Evolutionary conservation across 1,140 invertebrate species (phyloP).

Genomic region (Patella vulgata): DNA sequence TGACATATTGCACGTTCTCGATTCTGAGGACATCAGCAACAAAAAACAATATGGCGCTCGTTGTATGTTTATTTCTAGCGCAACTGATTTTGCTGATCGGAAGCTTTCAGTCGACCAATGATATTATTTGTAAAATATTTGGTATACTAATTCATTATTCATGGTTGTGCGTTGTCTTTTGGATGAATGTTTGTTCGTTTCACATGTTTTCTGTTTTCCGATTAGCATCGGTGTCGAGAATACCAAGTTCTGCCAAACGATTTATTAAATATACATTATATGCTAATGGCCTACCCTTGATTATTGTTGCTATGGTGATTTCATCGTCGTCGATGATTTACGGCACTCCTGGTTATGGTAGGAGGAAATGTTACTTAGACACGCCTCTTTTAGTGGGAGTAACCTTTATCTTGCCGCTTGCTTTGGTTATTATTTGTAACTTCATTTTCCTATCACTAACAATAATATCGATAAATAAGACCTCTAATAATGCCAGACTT

Average conservation of each 20-base stretch:
- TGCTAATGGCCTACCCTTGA: conserved; percentile 6
- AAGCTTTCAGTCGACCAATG: neutral
- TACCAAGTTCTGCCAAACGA: neutral
- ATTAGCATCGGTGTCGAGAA: neutral
- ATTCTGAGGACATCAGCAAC: conserved; percentile 66
- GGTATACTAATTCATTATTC: conserved; percentile 88
- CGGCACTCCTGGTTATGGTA: conserved; percentile 21
- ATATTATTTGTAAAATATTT: conserved; percentile 63
- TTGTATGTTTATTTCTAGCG: conserved; percentile 60
- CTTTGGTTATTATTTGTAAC: conserved; percentile 21
- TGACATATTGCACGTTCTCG: conserved; percentile 59
- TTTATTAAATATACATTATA: conserved; percentile 2
- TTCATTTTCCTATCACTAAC: conserved; percentile 22
- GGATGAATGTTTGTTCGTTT: conserved; percentile 90
- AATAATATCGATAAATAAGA: conserved; percentile 14
- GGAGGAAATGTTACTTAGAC: conserved; percentile 25
- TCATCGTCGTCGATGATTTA: conserved; percentile 1
- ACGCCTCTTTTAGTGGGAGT: conserved; percentile 9
- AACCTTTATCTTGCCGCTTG: conserved; percentile 18
- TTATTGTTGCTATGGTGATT: neutral
- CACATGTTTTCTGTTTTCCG: conserved; percentile 68
- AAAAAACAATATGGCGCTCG: conserved; percentile 66
- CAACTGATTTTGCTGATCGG: conserved; percentile 66
- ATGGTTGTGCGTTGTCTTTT: conserved; percentile 91
- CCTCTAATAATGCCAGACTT: neutral